Evolutionary conservation across 2,888 invertebrate species (phyloP).

Genomic region (Mythimna ferrago): DNA sequence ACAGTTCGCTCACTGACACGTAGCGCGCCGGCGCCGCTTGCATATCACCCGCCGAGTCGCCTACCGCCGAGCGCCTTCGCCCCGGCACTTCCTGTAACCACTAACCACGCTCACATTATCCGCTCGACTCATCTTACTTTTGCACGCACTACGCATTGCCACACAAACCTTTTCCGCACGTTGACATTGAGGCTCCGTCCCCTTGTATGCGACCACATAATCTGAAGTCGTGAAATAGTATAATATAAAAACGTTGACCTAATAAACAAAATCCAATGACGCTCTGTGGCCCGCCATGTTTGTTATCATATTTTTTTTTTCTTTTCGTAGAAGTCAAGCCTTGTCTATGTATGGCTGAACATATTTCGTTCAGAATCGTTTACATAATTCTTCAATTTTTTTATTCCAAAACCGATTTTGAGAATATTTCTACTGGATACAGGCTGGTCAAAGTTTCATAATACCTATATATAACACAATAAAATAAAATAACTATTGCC

Average conservation of each 20-base stretch:
- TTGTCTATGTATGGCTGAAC: slow-evolving; percentile 7
- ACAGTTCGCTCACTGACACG: slow-evolving; percentile 90
- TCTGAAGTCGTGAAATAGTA: slow-evolving; percentile 66
- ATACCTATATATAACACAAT: too few relatives aligned
- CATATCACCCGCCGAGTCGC: slow-evolving; percentile 84
- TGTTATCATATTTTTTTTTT: slow-evolving; percentile 81
- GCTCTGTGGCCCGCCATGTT: slow-evolving; percentile 86
- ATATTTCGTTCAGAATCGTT: slow-evolving; percentile 14
- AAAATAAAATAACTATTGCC: too few relatives aligned
- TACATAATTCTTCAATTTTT: too few relatives aligned
- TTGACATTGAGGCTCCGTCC: slow-evolving; percentile 76
- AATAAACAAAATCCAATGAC: slow-evolving; percentile 80
- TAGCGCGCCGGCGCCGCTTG: slow-evolving; percentile 89
- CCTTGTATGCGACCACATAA: slow-evolving; percentile 77
- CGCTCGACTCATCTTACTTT: slow-evolving; percentile 7
- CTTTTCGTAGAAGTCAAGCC: slow-evolving; percentile 27
- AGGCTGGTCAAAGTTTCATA: too few relatives aligned
- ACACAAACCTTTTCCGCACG: slow-evolving; percentile 76
- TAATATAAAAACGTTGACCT: slow-evolving; percentile 66
- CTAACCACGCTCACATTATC: slow-evolving; percentile 60
- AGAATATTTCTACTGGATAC: too few relatives aligned
- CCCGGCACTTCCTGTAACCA: slow-evolving; percentile 79
- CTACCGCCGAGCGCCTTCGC: slow-evolving; percentile 81
- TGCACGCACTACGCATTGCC: not conserved
- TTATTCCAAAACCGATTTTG: too few relatives aligned